Conservation (phyloP, 2,797 vertebrate genomes). For the Lagorchestes hirsutus region DNA sequence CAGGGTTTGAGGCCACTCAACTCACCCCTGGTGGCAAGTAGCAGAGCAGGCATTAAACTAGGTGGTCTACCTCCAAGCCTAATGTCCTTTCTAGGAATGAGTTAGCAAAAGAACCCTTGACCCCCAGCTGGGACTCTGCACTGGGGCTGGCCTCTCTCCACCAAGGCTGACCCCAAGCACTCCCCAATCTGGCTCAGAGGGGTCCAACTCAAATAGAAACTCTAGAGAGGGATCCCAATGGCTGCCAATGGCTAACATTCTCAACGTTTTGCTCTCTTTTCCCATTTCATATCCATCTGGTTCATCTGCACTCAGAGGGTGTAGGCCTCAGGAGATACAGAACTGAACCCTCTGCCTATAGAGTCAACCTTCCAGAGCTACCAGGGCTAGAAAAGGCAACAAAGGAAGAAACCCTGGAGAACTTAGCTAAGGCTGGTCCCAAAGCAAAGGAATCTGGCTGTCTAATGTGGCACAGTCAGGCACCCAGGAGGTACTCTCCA, state of each 20-base stretch:
- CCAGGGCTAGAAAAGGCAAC: neutral
- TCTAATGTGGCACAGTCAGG: no score
- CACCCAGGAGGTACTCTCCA: no score
- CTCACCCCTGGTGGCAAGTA: neutral
- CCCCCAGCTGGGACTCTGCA: no score
- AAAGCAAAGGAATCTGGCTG: neutral
- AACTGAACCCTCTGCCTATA: no score
- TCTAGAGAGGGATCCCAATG: neutral
- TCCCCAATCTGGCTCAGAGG: neutral
- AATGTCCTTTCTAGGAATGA: no score
- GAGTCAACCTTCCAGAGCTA: neutral
- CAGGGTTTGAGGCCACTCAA: neutral
- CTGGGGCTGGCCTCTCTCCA: neutral
- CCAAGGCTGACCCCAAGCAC: no score
- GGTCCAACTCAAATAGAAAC: neutral
- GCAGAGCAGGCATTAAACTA: neutral
- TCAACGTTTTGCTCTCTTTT: neutral
- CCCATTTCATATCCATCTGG: neutral
- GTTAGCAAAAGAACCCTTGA: no score
- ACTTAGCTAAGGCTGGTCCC: neutral
- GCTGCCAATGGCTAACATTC: neutral
- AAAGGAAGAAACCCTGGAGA: neutral
- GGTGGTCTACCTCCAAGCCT: neutral
- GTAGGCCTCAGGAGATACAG: no score
- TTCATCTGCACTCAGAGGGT: neutral